Evolutionary conservation across 1,140 invertebrate species (phyloP).

Genomic region (Uloborus diversus): DNA sequence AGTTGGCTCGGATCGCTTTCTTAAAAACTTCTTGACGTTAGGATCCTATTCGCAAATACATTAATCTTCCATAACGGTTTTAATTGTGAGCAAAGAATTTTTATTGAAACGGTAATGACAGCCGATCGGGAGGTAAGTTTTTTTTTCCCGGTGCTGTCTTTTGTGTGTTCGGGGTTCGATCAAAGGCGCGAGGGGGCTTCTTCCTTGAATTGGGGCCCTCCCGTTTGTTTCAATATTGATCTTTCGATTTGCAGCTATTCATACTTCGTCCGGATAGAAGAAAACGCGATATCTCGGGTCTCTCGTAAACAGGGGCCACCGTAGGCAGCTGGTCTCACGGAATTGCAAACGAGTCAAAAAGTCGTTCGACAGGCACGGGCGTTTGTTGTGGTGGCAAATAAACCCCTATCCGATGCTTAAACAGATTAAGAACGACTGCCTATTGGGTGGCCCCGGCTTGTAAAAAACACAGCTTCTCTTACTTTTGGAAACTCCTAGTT

Average conservation of each 20-base stretch:
- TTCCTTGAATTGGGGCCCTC: not conserved
- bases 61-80: slow-evolving; percentile 55
- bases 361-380: slow-evolving; percentile 37
- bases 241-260: slow-evolving; percentile 25
- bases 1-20: not conserved
- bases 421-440: slow-evolving; percentile 34
- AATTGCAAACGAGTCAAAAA: slow-evolving; percentile 31
- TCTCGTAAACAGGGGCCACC: slow-evolving; percentile 36
- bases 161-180: not conserved
- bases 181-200: not conserved
- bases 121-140: not conserved
- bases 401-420: slow-evolving; percentile 41
- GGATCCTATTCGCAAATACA: slow-evolving; percentile 45
- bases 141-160: slow-evolving; percentile 4
- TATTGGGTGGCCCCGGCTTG: slow-evolving; percentile 30
- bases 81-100: slow-evolving; percentile 54
- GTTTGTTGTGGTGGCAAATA: slow-evolving; percentile 54
- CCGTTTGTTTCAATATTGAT: slow-evolving; percentile 56
- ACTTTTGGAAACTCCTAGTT: too few relatives aligned
- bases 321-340: slow-evolving; percentile 29
- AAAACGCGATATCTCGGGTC: slow-evolving; percentile 36
- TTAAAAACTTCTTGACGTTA: not conserved
- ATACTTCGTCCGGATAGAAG: slow-evolving; percentile 3
- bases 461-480: slow-evolving; percentile 26
- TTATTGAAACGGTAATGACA: slow-evolving; percentile 38